Evolutionary conservation across 2,113 vertebrate species (phyloP).

Genomic region (Mesocricetus auratus): DNA sequence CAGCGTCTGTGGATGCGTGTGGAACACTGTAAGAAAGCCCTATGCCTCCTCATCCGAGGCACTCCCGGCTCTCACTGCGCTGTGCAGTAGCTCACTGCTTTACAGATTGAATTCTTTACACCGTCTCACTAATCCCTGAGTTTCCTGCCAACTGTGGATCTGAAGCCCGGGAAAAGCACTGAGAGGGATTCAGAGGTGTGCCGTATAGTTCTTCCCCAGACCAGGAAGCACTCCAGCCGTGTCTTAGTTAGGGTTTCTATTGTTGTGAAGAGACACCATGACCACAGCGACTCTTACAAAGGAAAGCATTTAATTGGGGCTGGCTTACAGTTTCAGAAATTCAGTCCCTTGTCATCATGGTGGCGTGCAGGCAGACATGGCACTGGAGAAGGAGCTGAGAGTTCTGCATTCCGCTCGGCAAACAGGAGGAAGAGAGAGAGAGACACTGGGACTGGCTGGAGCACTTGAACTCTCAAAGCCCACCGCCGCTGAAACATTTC

Average conservation of each 20-base stretch:
- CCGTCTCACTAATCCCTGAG: background rate
- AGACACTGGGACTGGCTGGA: background rate
- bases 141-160: background rate
- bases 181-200: background rate
- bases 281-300: background rate
- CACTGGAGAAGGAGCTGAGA: background rate
- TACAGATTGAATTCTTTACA: background rate
- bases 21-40: background rate
- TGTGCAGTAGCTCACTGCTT: background rate
- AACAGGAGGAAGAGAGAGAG: background rate
- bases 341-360: background rate
- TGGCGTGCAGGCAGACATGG: background rate
- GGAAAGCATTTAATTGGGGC: background rate
- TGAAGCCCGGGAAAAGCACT: background rate
- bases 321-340: background rate
- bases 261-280: background rate
- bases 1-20: background rate
- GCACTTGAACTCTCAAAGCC: background rate
- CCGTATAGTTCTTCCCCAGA: background rate
- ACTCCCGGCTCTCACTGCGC: background rate
- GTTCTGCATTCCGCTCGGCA: background rate
- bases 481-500: background rate
- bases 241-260: background rate
- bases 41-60: background rate
- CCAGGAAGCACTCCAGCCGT: background rate